phyloP scores from a whole-genome alignment of 2,888 invertebrate species.

The Brachylomia viminalis region DNA sequence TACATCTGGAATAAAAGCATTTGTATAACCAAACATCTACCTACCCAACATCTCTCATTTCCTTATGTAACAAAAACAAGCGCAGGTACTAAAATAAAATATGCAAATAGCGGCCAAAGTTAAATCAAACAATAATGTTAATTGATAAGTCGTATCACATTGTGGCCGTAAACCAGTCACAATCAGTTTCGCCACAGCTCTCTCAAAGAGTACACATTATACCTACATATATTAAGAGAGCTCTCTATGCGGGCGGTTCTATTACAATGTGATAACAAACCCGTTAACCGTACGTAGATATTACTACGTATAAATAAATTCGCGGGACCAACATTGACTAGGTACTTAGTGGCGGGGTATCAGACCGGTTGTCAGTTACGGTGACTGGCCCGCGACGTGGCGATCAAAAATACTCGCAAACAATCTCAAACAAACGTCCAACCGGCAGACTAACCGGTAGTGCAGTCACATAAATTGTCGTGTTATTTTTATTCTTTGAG shows the following conservation, averaged over 20 bases:
- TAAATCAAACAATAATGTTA: slow-evolving; percentile 55
- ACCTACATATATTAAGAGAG: too few relatives aligned
- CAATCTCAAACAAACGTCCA: slow-evolving; percentile 31
- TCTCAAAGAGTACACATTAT: too few relatives aligned
- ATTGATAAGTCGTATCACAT: slow-evolving; percentile 58
- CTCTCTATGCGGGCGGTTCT: slow-evolving; percentile 48
- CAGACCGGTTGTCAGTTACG: slow-evolving; percentile 27
- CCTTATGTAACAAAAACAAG: slow-evolving; percentile 19
- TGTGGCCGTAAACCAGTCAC: slow-evolving; percentile 45
- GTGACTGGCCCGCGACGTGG: slow-evolving; percentile 31
- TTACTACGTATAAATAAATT: slow-evolving; percentile 24
- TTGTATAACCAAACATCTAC: background rate
- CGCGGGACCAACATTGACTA: slow-evolving; percentile 11
- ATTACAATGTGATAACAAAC: slow-evolving; percentile 40
- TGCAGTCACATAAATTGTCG: background rate
- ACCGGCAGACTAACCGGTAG: slow-evolving; percentile 20
- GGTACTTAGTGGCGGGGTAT: slow-evolving; percentile 38
- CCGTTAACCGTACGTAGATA: slow-evolving; percentile 5
- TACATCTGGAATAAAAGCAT: background rate
- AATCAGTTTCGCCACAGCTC: slow-evolving; percentile 56
- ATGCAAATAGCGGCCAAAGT: slow-evolving; percentile 57
- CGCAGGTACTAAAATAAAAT: slow-evolving; percentile 31
- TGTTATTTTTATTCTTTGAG: slow-evolving; percentile 17
- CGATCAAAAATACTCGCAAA: slow-evolving; percentile 47
- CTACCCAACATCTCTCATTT: background rate